Percentiles rank a stretch among this genome's conserved stretches.
Evolutionary conservation across 2,888 invertebrate species (phyloP).

Genomic region (Adelognathus sp.): DNA sequence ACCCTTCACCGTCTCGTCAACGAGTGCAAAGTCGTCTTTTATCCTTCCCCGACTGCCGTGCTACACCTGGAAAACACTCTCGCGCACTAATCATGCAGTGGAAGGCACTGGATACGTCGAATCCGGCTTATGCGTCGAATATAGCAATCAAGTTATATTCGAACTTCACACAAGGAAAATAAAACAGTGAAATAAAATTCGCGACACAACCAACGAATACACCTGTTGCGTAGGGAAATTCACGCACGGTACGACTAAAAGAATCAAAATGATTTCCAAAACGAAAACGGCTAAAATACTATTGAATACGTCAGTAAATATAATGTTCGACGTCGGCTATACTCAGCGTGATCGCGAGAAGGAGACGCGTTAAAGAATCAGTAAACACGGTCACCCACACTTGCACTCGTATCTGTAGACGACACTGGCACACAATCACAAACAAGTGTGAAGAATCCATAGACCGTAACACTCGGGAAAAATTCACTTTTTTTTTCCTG

Average conservation of each 20-base stretch:
- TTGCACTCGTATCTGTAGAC: neutral
- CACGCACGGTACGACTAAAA: neutral
- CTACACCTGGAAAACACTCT: neutral
- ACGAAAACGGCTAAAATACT: neutral
- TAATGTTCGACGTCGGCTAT: neutral
- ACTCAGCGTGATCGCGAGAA: neutral
- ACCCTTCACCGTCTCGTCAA: neutral
- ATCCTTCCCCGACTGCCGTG: neutral
- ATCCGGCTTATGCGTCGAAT: neutral
- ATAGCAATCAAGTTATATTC: neutral
- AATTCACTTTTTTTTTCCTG: slow-evolving; percentile 5
- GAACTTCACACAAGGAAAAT: neutral
- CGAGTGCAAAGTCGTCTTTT: neutral
- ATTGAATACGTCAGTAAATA: neutral
- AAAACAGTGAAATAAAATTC: neutral
- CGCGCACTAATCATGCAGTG: neutral
- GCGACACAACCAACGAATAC: neutral
- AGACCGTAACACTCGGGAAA: neutral
- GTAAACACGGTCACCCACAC: neutral
- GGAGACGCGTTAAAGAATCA: neutral
- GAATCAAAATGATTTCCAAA: neutral
- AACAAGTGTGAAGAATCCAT: neutral
- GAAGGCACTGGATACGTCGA: neutral
- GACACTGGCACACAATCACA: neutral
- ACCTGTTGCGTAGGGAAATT: neutral